Conservation (phyloP, 2,888 invertebrate genomes). For the Aspidiotus rigidus region DNA sequence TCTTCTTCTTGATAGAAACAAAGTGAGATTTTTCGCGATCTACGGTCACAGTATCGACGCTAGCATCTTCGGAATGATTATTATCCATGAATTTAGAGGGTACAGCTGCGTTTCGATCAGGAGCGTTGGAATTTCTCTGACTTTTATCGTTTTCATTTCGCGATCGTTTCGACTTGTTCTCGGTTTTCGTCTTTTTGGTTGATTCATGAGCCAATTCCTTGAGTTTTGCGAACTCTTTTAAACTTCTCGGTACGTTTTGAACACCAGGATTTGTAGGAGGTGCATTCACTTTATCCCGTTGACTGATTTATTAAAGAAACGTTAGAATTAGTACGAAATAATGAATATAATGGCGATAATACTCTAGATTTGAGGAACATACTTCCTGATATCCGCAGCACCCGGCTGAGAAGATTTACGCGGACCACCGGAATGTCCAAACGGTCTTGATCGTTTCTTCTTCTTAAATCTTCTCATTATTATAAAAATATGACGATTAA, state of each 20-base stretch:
- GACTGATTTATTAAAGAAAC: too few species aligned
- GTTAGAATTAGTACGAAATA: too few species aligned
- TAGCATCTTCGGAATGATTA: not conserved
- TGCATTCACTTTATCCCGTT: slow-evolving; percentile 47
- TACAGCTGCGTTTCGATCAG: slow-evolving; percentile 17
- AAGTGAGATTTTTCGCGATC: slow-evolving; percentile 10
- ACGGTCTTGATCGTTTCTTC: too few species aligned
- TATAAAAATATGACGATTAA: too few species aligned
- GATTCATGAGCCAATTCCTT: slow-evolving; percentile 47
- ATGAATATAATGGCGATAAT: too few species aligned
- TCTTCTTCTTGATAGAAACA: slow-evolving; percentile 35
- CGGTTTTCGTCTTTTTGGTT: slow-evolving; percentile 17
- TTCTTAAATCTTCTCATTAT: too few species aligned
- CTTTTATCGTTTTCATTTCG: not conserved
- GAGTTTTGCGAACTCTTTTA: slow-evolving; percentile 55
- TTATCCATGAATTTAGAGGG: slow-evolving; percentile 17
- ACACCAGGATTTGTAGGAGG: slow-evolving; percentile 61
- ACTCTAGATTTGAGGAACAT: too few species aligned
- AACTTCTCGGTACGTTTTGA: slow-evolving; percentile 63
- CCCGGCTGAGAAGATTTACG: too few species aligned
- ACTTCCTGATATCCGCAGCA: too few species aligned
- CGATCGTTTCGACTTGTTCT: not conserved
- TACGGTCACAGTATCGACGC: slow-evolving; percentile 17
- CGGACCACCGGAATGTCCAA: too few species aligned
- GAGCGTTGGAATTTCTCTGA: not conserved